A percentile compares a stretch with the other conserved stretches of the same genome.
phyloP scores from a whole-genome alignment of 1,140 invertebrate species.

The Drosophila carrolli region DNA sequence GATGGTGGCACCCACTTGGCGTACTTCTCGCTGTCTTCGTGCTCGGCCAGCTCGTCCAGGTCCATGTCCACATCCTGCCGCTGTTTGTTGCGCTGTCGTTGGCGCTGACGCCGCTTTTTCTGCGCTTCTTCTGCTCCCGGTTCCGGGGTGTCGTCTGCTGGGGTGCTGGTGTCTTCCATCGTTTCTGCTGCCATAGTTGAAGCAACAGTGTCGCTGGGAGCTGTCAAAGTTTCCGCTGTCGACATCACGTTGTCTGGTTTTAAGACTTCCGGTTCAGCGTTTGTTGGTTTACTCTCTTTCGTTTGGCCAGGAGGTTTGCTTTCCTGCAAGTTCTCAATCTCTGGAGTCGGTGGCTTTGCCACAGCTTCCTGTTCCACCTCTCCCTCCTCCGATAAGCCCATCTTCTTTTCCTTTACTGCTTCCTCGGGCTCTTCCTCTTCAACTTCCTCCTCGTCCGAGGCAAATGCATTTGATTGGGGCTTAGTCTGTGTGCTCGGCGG shows the following conservation, averaged over 20 bases:
- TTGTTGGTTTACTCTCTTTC: constrained; percentile 43
- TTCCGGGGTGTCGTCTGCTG: constrained; percentile 9
- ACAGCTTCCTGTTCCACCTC: constrained; percentile 21
- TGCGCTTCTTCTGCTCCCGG: constrained; percentile 46
- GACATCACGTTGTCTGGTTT: constrained; percentile 25
- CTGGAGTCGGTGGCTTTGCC: constrained; percentile 15
- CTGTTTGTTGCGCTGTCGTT: constrained; percentile 61
- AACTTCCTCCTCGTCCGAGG: constrained; percentile 78
- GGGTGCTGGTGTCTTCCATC: neutral
- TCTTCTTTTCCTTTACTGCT: constrained; percentile 28
- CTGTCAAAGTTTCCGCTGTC: constrained; percentile 34
- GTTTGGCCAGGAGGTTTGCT: constrained; percentile 11
- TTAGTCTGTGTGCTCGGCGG: constrained; percentile 22
- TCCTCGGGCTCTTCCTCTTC: constrained; percentile 78
- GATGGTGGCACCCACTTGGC: constrained; percentile 91
- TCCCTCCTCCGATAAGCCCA: neutral
- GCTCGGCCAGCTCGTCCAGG: constrained; percentile 85
- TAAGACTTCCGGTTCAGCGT: constrained; percentile 49
- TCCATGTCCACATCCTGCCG: constrained; percentile 82
- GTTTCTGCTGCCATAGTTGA: neutral
- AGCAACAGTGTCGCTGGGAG: constrained; percentile 20
- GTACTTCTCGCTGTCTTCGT: constrained; percentile 88
- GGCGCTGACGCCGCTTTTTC: constrained; percentile 56
- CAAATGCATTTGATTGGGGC: constrained; percentile 53
- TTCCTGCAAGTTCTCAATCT: constrained; percentile 17